Base-by-base conservation (phyloP, 30 jellyfish, hydroid and myxozoan species). In the Mastigias papua region DNA sequence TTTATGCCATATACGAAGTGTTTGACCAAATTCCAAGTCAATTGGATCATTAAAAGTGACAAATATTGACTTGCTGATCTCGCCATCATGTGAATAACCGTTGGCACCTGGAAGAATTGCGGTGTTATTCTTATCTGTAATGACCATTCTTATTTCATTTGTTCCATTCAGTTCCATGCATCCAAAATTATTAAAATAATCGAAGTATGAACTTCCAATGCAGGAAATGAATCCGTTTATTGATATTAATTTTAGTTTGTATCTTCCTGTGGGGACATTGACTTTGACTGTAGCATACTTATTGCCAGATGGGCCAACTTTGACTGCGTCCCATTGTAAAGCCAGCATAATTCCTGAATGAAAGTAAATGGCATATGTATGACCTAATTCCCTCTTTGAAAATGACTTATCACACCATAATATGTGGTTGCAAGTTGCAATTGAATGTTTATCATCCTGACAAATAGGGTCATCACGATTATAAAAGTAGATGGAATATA, bases 71-170 rank as follows among this genome's bases (percentile, higher is more conserved):
- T 68, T 62, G 69, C 94, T 85, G 34, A 16, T 28, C 54, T 30
- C 21, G 9, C 94, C 94, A 28, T 85, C 94, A 62, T 85, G 94
- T 34, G 88, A 70, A 35, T 50, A 58, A 6, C 89, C 94, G n/a
- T 73, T 34, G 1, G 63, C 9, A 0, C 94, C 94, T 5, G 94
- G 94, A 30, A 85, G 82, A 20, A 85, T 69, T 21, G 57, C 83
- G 6, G 82, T 48, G 84, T 85, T 73, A 34, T 42, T 64, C 19
- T 72, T 64, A 57, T 85, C 69, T 4, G 94, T 85, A 0, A 73
- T 33, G 25, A 61, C 30, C 94, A 85, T 85, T 63, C 29, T 35
- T 17, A 85, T 73, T 46, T 62, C 69, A 68, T 73, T 67, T 42
- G n/a, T 75, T 5, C 80, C 81, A 27, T 46, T 49, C 0, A 17